Evolutionary conservation across 1,140 invertebrate species (phyloP).

Genomic region (Camponotus pennsylvanicus): DNA sequence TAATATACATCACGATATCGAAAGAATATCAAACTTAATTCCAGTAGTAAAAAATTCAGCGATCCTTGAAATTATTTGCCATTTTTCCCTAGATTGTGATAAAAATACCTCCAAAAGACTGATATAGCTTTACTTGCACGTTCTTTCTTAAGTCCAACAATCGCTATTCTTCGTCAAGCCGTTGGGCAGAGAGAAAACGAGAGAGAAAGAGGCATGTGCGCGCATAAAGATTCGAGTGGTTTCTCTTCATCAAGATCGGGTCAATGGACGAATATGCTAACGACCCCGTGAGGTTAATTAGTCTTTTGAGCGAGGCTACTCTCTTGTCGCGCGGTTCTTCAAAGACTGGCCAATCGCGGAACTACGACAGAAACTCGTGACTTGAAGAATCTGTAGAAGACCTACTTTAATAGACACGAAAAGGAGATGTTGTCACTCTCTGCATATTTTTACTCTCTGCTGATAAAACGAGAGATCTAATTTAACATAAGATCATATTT

Average conservation of each 20-base stretch:
- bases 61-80: slow-evolving; percentile 12
- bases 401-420: slow-evolving; percentile 17
- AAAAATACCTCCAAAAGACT: slow-evolving; percentile 3
- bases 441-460: neutral
- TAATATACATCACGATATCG: neutral
- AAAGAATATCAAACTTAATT: neutral
- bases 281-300: slow-evolving; percentile 77
- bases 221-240: slow-evolving; percentile 75
- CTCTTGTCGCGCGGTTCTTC: slow-evolving; percentile 49
- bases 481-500: neutral
- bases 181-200: neutral
- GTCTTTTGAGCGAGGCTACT: slow-evolving; percentile 67
- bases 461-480: neutral
- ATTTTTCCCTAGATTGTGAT: neutral
- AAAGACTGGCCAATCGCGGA: slow-evolving; percentile 45
- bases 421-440: neutral
- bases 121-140: slow-evolving; percentile 7
- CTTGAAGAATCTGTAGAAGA: slow-evolving; percentile 45
- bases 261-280: slow-evolving; percentile 80
- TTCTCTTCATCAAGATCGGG: slow-evolving; percentile 63
- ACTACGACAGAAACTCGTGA: slow-evolving; percentile 52
- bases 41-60: slow-evolving; percentile 57
- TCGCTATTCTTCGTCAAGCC: slow-evolving; percentile 65
- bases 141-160: slow-evolving; percentile 64
- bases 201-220: slow-evolving; percentile 57